Conservation (phyloP, 53 echinoderm and acorn worm genomes). For the Hippasteria phrygiana region DNA sequence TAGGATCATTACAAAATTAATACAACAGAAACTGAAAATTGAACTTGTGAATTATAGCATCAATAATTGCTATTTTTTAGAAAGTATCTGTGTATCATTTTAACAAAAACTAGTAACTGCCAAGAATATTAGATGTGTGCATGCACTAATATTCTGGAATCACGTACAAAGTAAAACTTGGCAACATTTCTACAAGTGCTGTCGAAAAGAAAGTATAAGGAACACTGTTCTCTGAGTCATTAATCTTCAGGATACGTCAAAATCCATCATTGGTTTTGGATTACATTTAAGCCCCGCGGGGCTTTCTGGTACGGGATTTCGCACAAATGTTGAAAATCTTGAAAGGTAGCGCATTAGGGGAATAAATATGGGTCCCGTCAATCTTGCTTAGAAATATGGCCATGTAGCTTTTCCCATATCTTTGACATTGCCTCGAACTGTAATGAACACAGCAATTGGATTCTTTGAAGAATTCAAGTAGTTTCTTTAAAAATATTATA, state of each 20-base stretch:
- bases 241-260: slow-evolving; percentile 37
- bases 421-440: not conserved
- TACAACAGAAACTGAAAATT: too few relatives aligned
- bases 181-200: slow-evolving; percentile 8
- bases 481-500: slow-evolving; percentile 1
- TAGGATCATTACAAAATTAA: too few relatives aligned
- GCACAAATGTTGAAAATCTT: not conserved
- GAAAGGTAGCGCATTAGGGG: not conserved
- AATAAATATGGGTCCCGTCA: not conserved
- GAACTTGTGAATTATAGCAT: too few relatives aligned
- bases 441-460: slow-evolving; percentile 33
- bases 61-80: too few relatives aligned
- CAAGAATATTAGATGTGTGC: too few relatives aligned
- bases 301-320: slow-evolving; percentile 12
- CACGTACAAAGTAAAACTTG: not conserved
- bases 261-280: slow-evolving; percentile 44
- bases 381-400: slow-evolving; percentile 11
- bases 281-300: slow-evolving; percentile 37
- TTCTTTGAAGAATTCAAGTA: not conserved
- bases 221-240: slow-evolving; percentile 24
- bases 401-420: not conserved
- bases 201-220: not conserved
- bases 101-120: too few relatives aligned
- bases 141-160: too few relatives aligned
- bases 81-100: too few relatives aligned